Percentiles rank a stretch among this genome's conserved stretches.
phyloP scores from a whole-genome alignment of 2,888 invertebrate species.

The Ethmia dodecea region DNA sequence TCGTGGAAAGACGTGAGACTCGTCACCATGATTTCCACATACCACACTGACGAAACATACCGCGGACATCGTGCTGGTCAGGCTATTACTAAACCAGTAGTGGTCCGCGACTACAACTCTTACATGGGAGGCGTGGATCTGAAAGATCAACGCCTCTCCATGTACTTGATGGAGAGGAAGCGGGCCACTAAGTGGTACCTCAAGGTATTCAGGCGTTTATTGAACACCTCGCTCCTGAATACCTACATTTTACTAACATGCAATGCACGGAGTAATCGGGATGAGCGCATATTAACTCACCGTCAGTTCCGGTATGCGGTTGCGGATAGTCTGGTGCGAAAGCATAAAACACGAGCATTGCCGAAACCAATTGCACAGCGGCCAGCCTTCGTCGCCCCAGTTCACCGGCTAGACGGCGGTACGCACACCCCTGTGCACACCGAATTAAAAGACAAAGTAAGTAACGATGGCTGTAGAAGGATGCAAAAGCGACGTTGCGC shows the following conservation, averaged over 20 bases:
- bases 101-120: slow-evolving; percentile 9
- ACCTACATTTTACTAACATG: slow-evolving; percentile 1
- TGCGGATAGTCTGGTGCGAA: too few relatives aligned
- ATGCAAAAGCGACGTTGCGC: too few relatives aligned
- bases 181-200: slow-evolving; percentile 17
- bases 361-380: too few relatives aligned
- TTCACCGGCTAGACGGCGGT: too few relatives aligned
- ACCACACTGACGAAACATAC: slow-evolving; percentile 5
- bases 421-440: too few relatives aligned
- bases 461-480: too few relatives aligned
- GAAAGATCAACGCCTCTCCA: slow-evolving; percentile 16
- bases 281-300: too few relatives aligned
- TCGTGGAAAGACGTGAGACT: slow-evolving; percentile 11
- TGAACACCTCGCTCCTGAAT: slow-evolving; percentile 8
- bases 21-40: slow-evolving; percentile 12
- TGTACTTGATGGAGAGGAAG: slow-evolving; percentile 16
- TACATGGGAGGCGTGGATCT: slow-evolving; percentile 16
- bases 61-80: slow-evolving; percentile 3
- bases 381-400: too few relatives aligned
- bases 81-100: neutral
- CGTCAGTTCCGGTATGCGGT: too few relatives aligned
- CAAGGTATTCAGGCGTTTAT: slow-evolving; percentile 13
- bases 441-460: too few relatives aligned
- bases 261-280: too few relatives aligned
- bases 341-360: too few relatives aligned